A percentile compares a stretch with the other conserved stretches of the same genome.
Evolutionary conservation across 2,888 invertebrate genomes (phyloP).

Genomic region (Epirrita christyi): DNA sequence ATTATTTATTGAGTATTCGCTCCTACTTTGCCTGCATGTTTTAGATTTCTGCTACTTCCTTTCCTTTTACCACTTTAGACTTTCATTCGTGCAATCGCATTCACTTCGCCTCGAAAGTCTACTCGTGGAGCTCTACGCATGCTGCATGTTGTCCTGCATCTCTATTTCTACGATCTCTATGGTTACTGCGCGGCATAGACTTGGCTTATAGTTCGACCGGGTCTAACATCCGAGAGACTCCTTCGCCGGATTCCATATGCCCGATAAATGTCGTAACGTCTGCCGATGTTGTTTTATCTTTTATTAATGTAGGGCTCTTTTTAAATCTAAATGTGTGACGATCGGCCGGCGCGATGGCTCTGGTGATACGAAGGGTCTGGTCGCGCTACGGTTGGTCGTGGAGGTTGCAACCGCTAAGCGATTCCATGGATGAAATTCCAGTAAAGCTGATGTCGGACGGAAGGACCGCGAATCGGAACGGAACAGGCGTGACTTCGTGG

Average conservation of each 20-base stretch:
- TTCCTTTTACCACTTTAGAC: slow-evolving; percentile 59
- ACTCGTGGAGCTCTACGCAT: slow-evolving; percentile 66
- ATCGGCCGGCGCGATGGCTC: slow-evolving; percentile 73
- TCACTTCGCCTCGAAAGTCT: slow-evolving; percentile 57
- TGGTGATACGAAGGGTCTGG: slow-evolving; percentile 61
- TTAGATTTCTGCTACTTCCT: slow-evolving; percentile 62
- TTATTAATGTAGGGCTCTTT: slow-evolving; percentile 68
- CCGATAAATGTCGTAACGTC: slow-evolving; percentile 75
- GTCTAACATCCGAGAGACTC: slow-evolving; percentile 73
- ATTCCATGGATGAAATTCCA: slow-evolving; percentile 82
- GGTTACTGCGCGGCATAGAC: slow-evolving; percentile 85
- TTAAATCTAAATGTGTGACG: slow-evolving; percentile 59
- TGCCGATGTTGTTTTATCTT: slow-evolving; percentile 73
- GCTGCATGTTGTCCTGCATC: slow-evolving; percentile 81
- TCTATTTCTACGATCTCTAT: slow-evolving; percentile 84
- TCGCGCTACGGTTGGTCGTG: slow-evolving; percentile 74
- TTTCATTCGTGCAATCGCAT: slow-evolving; percentile 51
- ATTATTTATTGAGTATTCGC: slow-evolving; percentile 60
- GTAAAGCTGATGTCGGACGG: slow-evolving; percentile 84
- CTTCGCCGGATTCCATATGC: slow-evolving; percentile 62
- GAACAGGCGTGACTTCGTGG: slow-evolving; percentile 76
- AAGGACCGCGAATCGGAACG: slow-evolving; percentile 73
- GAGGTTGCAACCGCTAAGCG: slow-evolving; percentile 75
- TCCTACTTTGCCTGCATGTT: slow-evolving; percentile 82
- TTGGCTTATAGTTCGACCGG: slow-evolving; percentile 80